Percentiles rank a stretch among this genome's conserved stretches.
Conservation (phyloP, 2,888 invertebrate genomes). For the Crioceris asparagi region DNA sequence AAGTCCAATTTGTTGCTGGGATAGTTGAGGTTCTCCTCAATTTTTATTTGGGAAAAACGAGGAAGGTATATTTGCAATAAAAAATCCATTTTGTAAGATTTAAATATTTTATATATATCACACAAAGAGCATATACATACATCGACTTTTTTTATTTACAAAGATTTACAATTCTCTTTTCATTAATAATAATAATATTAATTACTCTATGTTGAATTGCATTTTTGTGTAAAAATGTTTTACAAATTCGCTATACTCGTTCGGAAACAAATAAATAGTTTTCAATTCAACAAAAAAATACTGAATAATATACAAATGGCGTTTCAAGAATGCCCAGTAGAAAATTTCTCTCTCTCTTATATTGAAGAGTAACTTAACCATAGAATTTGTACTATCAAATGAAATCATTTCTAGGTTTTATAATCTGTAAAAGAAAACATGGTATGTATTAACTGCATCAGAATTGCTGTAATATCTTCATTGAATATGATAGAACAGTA, state of each 20-base stretch:
- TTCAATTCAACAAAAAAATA: constrained; percentile 19
- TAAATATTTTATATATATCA: constrained; percentile 40
- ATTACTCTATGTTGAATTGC: constrained; percentile 29
- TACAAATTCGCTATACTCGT: constrained; percentile 13
- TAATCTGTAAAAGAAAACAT: too few species aligned
- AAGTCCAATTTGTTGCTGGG: too few species aligned
- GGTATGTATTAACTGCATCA: too few species aligned
- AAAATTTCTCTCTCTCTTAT: constrained; percentile 12
- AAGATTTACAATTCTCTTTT: constrained; percentile 35
- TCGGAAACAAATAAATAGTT: constrained; percentile 17
- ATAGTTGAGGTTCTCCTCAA: too few species aligned
- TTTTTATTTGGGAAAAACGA: too few species aligned
- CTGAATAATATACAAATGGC: constrained; percentile 20
- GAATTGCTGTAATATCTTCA: too few species aligned
- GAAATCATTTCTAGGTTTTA: constrained; percentile 9
- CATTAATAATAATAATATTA: constrained; percentile 26
- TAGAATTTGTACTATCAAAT: constrained; percentile 21
- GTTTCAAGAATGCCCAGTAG: constrained; percentile 5
- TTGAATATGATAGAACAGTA: too few species aligned
- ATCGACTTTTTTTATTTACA: constrained; percentile 40
- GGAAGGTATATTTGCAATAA: too few species aligned
- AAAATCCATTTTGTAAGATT: constrained; percentile 21
- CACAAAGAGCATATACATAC: constrained; percentile 42
- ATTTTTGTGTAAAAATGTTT: constrained; percentile 24
- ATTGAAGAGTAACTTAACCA: constrained; percentile 12